Evolutionary conservation across 2,797 vertebrate species (phyloP), one percentile per base, ranked within the genome.

Genomic region (Lutjanus argentimaculatus): DNA sequence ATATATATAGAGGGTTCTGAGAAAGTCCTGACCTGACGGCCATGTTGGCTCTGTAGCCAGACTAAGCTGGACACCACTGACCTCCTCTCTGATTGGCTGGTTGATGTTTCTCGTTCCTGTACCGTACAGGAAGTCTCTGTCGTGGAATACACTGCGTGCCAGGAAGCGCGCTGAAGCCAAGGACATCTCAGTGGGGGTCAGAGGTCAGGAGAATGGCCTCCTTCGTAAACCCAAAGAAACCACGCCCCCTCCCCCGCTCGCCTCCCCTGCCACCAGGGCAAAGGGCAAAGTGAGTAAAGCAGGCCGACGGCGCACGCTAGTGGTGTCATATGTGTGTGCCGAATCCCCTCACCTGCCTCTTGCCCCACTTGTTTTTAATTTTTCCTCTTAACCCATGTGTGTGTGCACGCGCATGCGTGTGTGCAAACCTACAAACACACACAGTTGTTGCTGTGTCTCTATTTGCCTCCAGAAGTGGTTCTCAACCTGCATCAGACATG

Each of bases 131-230:
- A 99, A 99, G 96, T 99, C 99, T 95, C 97, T 98, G 91, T 99
- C 98, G 67, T 99, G 99, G 99, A 99, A 99, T 93, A 99, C 98
- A 71, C 97, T 99, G 93, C 99, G 98, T 78, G 97, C 99, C 95
- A 97, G 98, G 97, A 99, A 99, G 96, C 97, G 98, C 91, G 97
- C 96, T 6, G 98, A 99, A 93, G 89, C 90, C 75, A 90, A 87
- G 86, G 90, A 93, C 2, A 49, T 19, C 48, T 62, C 46, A 11
- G 13, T 75, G 40, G 93, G 88, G 79, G 83, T 90, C 87, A 91
- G 92, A 78, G 91, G 89, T 88, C 94, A 93, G 30, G 93, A 94
- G 74, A 94, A 93, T 19, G 88, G 92, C 84, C 85, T 94, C 75
- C 75, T 94, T 14, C 92, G 89, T 88, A 94, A 93, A 62, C 81